Evolutionary conservation across 30 jellyfish, hydroid and myxozoan species (phyloP).

Genomic region (Cassiopea xamachana): DNA sequence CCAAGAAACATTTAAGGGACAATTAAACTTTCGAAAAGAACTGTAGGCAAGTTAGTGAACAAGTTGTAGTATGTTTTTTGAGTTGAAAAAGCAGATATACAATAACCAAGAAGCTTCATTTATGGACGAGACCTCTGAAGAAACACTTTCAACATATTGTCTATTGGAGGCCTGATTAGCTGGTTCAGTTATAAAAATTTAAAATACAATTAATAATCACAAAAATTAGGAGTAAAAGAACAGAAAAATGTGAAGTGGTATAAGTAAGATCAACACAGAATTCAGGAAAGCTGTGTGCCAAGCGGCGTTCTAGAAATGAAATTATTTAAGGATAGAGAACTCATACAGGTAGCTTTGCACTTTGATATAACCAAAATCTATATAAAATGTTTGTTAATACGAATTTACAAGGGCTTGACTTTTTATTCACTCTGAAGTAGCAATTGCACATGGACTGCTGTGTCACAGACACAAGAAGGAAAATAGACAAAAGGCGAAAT

Average conservation of each 20-base stretch:
- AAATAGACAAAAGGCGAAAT: background rate
- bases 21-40: too few species aligned
- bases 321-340: background rate
- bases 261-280: background rate
- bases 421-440: background rate
- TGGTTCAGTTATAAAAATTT: background rate
- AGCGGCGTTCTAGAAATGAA: background rate
- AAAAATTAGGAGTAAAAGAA: background rate
- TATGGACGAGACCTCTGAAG: too few species aligned
- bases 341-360: background rate
- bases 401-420: background rate
- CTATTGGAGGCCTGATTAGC: background rate
- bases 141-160: background rate
- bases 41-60: too few species aligned
- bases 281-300: background rate
- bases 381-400: background rate
- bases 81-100: too few species aligned
- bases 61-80: too few species aligned
- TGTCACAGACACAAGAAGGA: background rate
- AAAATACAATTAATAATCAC: background rate
- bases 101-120: too few species aligned
- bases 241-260: background rate
- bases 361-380: background rate
- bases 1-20: background rate
- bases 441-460: background rate